Evolutionary conservation across 92 coral and sea anemone genomes (phyloP).

Genomic region (Bergia sp.): DNA sequence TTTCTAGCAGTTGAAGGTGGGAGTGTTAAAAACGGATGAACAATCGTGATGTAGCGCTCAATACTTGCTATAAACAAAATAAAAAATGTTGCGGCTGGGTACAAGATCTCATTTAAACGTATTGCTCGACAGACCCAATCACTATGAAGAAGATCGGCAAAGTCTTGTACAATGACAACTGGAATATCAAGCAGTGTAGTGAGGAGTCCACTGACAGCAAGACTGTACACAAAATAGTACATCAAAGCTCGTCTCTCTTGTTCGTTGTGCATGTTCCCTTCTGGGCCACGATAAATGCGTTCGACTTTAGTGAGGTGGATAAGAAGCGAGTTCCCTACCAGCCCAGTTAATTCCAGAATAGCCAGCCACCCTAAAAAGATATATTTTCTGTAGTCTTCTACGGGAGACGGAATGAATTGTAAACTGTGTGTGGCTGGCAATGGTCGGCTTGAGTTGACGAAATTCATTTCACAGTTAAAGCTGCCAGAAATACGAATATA

Average conservation of each 20-base stretch:
- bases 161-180: not conserved
- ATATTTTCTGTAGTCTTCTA: not conserved
- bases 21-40: not conserved
- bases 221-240: slow-evolving; percentile 22
- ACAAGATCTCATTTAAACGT: slow-evolving; percentile 3
- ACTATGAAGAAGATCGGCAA: not conserved
- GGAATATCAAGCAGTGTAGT: slow-evolving; percentile 18
- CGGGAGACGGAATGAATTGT: not conserved
- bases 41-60: slow-evolving; percentile 27
- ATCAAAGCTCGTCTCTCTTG: slow-evolving; percentile 22
- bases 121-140: slow-evolving; percentile 28
- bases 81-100: slow-evolving; percentile 15
- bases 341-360: not conserved
- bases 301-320: slow-evolving; percentile 22
- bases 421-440: not conserved
- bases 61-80: slow-evolving; percentile 27
- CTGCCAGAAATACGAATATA: not conserved
- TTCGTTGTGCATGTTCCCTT: not conserved
- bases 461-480: not conserved
- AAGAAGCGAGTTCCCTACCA: slow-evolving; percentile 14
- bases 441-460: not conserved
- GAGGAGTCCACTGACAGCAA: slow-evolving; percentile 29
- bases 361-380: not conserved
- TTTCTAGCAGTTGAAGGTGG: slow-evolving; percentile 17
- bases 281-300: slow-evolving; percentile 9